Evolutionary conservation across 2,113 vertebrate species (phyloP), one percentile per base, ranked within the genome.

Genomic region (Microcebus tavaratra): DNA sequence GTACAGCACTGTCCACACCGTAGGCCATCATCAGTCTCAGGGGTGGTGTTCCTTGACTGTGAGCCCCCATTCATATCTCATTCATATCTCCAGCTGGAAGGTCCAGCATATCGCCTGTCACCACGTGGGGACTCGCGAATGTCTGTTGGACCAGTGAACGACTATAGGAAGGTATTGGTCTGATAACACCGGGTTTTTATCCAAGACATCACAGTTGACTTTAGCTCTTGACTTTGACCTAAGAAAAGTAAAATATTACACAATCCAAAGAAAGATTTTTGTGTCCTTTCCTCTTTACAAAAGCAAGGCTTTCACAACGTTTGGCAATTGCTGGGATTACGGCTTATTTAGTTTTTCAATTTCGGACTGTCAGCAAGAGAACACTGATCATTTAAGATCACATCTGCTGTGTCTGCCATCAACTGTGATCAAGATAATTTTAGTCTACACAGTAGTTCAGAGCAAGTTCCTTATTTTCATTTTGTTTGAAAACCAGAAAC

Each of bases 391-490:
- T 73, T 80, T 90, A 25, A 72, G 36, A 72, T 80, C 25, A 42
- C 9, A 15, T 57, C 48, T 61, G 61, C 67, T 61, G 55, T n/a
- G 25, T 23, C 21, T 65, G 9, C 39, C 23, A 13, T 79, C n/a
- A 27, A 29, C 25, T 63, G 61, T 29, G 61, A 63, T 63, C 61
- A 57, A 65, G 82, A 67, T 85, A 34, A 17, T 36, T 55, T 94
- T 87, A 55, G 39, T 81, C 70, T 42, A 5, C 21, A 6, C 2
- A 42, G 42, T 59, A 79, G 55, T 34, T 88, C 72, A 91, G 15
- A 89, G 67, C n/a, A 67, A 86, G 42, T 80, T 94, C 95, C 80
- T 79, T 68, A 53, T 93, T 97, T 96, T 87, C 80, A 93, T 79
- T 96, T 96, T 82, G 70, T 70, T 83, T 91, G 68, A 95, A 93